Base-by-base conservation (phyloP, 1,140 invertebrate genomes). In the Whitmania pigra region DNA sequence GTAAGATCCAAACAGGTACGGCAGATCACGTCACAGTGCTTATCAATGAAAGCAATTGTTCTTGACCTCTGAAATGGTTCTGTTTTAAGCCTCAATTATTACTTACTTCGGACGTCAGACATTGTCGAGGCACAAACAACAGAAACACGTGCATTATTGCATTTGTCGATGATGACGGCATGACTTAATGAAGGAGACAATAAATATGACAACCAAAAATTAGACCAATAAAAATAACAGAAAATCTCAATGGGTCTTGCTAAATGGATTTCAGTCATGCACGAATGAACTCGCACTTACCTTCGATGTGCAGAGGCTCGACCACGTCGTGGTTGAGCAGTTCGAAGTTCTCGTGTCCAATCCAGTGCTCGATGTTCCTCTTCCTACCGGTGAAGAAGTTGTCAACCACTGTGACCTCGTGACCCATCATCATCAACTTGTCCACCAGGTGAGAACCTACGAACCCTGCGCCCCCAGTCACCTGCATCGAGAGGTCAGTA, bases 341-440 rank as follows among this genome's bases (percentile, higher is more conserved):
- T 83, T 99, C 96, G 85, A 99, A 99, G 82, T 99, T 99, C 78
- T 93, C 89, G 83, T 99, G 96, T 0, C 95, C 95, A 75, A 98
- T 88, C 96, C 96, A 99, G 78, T 98, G 94, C 79, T 97, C 94
- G 0, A 99, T 90, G 83, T 99, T 99, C 40, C 90, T 85, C 81
- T 97, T 97, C 57, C 94, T 85, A 2, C 95, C 95, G 18, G 96
- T 98, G 81, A 97, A 98, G 82, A 97, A 98, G 82, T 99, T 99
- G 81, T 99, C 96, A 6, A 91, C 91, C 6, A 97, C 95, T 77
- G 94, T 97, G 0, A 99, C 92, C 85, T 98, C 94, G 84, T 99
- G 96, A 0, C 97, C 96, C 77, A 91, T 89, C 71, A 90, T 84
- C 94, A 99, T 97, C 43, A 99, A 83, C 74, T 88, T 85, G 81